Percentiles rank a stretch among this genome's conserved stretches.
These are phyloP conservation scores for Irena cyanogastra DNA, from an alignment of 2,113 vertebrate genomes.

Conservation along the genomic window DNA sequence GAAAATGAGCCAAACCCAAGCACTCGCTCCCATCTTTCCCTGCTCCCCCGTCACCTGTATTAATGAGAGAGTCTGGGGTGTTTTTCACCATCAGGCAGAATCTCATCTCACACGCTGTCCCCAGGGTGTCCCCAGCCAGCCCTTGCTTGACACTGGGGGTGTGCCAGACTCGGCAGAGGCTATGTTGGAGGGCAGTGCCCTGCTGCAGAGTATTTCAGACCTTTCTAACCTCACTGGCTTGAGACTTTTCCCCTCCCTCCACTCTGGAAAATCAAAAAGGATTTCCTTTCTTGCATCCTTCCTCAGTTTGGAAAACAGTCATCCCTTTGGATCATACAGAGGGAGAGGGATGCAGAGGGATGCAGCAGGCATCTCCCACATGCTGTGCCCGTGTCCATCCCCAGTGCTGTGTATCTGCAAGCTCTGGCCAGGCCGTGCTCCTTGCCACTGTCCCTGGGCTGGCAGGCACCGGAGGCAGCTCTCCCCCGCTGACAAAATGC, in stretches of 20 bases:
- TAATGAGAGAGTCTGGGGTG: not conserved
- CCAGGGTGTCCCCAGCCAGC: not conserved
- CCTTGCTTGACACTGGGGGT: accelerated
- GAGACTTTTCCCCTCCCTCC: not conserved
- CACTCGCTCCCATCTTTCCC: accelerated
- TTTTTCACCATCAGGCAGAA: not conserved
- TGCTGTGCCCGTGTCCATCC: not conserved
- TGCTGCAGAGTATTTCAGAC: not conserved
- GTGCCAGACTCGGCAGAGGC: not conserved
- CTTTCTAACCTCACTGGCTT: not conserved
- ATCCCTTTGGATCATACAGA: accelerated
- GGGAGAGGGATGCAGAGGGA: not conserved
- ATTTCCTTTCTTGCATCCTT: not conserved
- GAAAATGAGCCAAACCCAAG: not conserved
- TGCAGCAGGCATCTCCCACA: not conserved
- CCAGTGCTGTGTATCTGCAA: not conserved
- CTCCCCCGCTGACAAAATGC: not conserved
- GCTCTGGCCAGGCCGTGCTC: not conserved
- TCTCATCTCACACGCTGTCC: not conserved
- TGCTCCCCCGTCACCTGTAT: accelerated
- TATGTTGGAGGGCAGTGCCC: not conserved
- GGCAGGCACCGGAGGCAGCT: not conserved
- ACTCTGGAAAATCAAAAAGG: not conserved
- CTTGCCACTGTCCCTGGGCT: not conserved
- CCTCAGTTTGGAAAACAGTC: accelerated